Evolutionary conservation across 2,797 vertebrate genomes (phyloP).

Genomic region (Sebastes cheni): DNA sequence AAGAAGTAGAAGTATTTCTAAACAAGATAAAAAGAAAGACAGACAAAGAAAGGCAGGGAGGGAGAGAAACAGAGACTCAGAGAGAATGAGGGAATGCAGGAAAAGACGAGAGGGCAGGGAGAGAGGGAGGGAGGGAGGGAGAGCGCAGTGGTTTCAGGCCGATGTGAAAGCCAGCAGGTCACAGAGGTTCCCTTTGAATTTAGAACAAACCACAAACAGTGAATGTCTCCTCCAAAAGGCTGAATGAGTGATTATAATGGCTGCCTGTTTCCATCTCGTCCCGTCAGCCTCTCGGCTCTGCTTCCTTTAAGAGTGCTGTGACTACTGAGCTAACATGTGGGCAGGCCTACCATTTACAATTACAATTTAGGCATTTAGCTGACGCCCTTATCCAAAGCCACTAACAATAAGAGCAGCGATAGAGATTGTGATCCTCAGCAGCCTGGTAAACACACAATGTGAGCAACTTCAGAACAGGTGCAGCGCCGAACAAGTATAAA

Average conservation of each 20-base stretch:
- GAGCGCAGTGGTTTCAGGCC: conserved; percentile 50
- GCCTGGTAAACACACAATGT: conserved; percentile 42
- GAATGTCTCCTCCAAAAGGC: conserved; percentile 74
- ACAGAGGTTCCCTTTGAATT: conserved; percentile 81
- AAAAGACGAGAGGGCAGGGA: conserved; percentile 32
- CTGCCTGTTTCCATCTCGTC: conserved; percentile 80
- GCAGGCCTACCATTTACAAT: conserved; percentile 72
- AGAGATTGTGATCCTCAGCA: conserved; percentile 63
- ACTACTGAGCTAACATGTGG: conserved; percentile 70
- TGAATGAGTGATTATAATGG: conserved; percentile 82
- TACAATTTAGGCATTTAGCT: conserved; percentile 75
- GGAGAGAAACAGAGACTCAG: conserved; percentile 25
- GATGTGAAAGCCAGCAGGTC: conserved; percentile 77
- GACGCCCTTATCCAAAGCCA: conserved; percentile 60
- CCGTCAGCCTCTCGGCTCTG: conserved; percentile 58
- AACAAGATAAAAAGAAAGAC: conserved; percentile 1
- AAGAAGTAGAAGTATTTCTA: background rate
- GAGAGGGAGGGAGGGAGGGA: conserved; percentile 15
- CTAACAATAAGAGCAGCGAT: conserved; percentile 59
- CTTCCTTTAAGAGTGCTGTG: conserved; percentile 66
- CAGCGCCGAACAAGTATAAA: conserved; percentile 32
- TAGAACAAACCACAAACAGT: conserved; percentile 76
- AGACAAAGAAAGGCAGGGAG: background rate
- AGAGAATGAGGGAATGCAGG: conserved; percentile 38
- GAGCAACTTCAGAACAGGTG: conserved; percentile 54